These are phyloP conservation scores for Ailuropoda melanoleuca DNA, from an alignment of 2,113 vertebrate genomes.

Conservation along the genomic window DNA sequence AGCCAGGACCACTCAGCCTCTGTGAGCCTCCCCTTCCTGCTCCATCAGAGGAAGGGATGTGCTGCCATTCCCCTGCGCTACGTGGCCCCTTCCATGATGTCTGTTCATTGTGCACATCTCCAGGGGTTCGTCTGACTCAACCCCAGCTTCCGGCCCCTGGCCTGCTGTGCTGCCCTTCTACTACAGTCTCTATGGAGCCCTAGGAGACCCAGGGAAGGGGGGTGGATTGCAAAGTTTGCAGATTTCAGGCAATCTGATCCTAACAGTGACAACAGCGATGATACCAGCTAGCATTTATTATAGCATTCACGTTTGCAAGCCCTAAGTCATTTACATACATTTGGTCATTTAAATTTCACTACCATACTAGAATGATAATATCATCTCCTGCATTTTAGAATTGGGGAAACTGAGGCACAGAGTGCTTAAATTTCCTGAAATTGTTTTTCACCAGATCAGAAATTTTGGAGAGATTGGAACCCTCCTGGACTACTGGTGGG, in stretches of 20 bases:
- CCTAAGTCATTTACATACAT: background rate
- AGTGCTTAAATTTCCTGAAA: background rate
- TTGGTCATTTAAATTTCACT: background rate
- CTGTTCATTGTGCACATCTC: background rate
- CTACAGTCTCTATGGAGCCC: background rate
- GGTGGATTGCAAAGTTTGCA: background rate
- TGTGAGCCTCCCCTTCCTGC: background rate
- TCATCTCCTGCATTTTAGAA: background rate
- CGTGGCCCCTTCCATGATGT: background rate
- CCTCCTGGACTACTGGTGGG: background rate
- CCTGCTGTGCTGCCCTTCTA: background rate
- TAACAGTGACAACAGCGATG: rapidly evolving
- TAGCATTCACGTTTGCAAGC: background rate
- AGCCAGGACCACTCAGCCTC: background rate
- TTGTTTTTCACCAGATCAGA: background rate
- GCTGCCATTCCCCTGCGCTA: background rate
- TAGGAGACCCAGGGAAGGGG: background rate
- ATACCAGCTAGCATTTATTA: background rate
- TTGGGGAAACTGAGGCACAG: background rate
- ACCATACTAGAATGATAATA: background rate
- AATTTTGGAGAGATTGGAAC: background rate
- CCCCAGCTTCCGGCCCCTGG: background rate
- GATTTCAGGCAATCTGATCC: background rate
- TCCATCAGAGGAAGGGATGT: background rate
- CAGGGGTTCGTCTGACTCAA: background rate